Evolutionary conservation across 2,797 vertebrate genomes (phyloP), one percentile per base, ranked within the genome.

Genomic region (Pseudochirops cupreus): DNA sequence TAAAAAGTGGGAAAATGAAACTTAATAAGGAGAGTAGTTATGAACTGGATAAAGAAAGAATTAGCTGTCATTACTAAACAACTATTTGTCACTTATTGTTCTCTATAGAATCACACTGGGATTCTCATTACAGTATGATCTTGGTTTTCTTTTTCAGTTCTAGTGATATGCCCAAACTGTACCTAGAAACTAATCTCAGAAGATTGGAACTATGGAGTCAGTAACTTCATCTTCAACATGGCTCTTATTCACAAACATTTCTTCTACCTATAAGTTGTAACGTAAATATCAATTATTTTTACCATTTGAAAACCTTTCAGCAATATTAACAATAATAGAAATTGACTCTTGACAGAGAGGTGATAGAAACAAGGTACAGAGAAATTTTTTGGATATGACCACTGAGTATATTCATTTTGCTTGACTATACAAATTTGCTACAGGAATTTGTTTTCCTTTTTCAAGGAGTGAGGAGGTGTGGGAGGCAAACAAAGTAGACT

Each of bases 1-100:
- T 89, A 94, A 95, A 94, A 92, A 57, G 93, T 46, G 50, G 46
- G 89, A 93, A 56, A 96, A 91, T 90, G 12, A 57, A 92, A 39
- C 16, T 74, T 74, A 74, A 7, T n/a, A 91, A 82, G 28, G 54
- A 92, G 58, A 91, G 39, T 89, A 94, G 29, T 91, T 46, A 56
- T 87, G 33, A 59, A 53, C 50, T 62, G 54, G 33, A 21, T 18
- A 33, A 96, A 89, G 91, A 93, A 39, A 46, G 7, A 62, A n/a
- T 46, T 91, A 58, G 87, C 39, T 18, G 39, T 56, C 67, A 93
- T 52, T n/a, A 74, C 33, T 74, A 39, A 74, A 90, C 62, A 91
- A 31, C 24, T 14, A 12, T 56, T 50, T 53, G 16, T 52, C 74
- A 28, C 29, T 57, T 74, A 39, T 24, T 39, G n/a, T 39, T 74